These are phyloP conservation scores for Spheniscus mendiculus DNA, from an alignment of 2,113 vertebrate genomes.

Conservation along the genomic window DNA sequence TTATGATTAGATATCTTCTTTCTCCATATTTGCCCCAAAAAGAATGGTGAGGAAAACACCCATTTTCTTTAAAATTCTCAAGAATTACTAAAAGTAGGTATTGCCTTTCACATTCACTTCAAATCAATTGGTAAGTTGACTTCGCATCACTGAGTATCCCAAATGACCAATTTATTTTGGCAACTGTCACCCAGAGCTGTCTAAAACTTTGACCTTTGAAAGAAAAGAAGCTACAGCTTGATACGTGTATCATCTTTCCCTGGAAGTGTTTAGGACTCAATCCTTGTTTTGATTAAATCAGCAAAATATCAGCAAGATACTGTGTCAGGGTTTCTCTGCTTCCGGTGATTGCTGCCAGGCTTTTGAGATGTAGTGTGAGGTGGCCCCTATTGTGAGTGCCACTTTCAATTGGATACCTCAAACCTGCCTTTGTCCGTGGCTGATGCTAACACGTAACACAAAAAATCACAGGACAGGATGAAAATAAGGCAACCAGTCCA, in stretches of 20 bases:
- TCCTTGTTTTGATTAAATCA: not conserved
- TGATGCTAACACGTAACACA: not conserved
- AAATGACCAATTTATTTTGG: not conserved
- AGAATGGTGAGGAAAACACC: not conserved
- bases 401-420: not conserved
- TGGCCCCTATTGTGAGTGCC: no score
- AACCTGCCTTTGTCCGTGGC: not conserved
- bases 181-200: not conserved
- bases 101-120: not conserved
- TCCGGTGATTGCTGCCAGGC: not conserved
- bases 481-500: not conserved
- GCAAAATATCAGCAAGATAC: not conserved
- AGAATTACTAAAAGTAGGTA: not conserved
- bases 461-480: not conserved
- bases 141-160: not conserved
- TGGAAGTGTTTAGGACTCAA: not conserved
- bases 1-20: not conserved
- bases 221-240: not conserved
- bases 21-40: not conserved
- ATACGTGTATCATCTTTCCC: not conserved
- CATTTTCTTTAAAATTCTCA: not conserved
- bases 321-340: not conserved
- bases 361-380: fast-evolving
- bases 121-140: not conserved
- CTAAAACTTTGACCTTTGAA: not conserved